phyloP scores from a whole-genome alignment of 2,888 invertebrate species.

The Clitarchus hookeri region DNA sequence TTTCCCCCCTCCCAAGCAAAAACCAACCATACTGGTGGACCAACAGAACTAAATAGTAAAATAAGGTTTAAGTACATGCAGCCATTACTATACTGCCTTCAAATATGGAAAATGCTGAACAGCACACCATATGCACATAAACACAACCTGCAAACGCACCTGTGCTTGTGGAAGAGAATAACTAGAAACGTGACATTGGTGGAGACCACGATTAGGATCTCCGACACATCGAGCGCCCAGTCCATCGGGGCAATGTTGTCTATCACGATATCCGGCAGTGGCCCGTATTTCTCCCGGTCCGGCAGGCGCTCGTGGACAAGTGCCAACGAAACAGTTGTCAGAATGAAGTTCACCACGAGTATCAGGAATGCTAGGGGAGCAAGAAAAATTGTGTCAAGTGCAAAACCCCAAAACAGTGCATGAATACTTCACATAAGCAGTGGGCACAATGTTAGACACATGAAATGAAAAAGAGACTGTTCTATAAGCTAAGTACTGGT shows the following conservation, averaged over 20 bases:
- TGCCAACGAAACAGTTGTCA: conserved; percentile 74
- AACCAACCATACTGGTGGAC: no score
- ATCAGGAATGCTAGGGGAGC: conserved; percentile 63
- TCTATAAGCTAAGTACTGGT: no score
- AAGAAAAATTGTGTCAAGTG: neutral
- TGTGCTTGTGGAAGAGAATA: conserved; percentile 84
- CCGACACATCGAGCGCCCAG: conserved; percentile 83
- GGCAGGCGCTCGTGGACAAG: conserved; percentile 88
- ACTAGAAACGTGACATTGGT: conserved; percentile 76
- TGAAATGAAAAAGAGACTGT: no score
- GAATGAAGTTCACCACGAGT: conserved; percentile 65
- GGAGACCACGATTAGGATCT: conserved; percentile 83
- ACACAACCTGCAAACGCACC: conserved; percentile 55
- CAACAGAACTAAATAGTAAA: no score
- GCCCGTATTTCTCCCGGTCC: conserved; percentile 70
- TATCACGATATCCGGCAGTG: conserved; percentile 82
- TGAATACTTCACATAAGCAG: no score
- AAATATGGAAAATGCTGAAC: neutral
- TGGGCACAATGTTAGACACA: no score
- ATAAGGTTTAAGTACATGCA: no score
- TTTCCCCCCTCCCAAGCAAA: no score
- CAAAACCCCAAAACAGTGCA: no score
- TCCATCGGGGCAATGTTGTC: conserved; percentile 74
- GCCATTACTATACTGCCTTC: no score
- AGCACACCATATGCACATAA: neutral